Evolutionary conservation across 2,888 invertebrate species (phyloP).

Genomic region (Orthonevra nobilis): DNA sequence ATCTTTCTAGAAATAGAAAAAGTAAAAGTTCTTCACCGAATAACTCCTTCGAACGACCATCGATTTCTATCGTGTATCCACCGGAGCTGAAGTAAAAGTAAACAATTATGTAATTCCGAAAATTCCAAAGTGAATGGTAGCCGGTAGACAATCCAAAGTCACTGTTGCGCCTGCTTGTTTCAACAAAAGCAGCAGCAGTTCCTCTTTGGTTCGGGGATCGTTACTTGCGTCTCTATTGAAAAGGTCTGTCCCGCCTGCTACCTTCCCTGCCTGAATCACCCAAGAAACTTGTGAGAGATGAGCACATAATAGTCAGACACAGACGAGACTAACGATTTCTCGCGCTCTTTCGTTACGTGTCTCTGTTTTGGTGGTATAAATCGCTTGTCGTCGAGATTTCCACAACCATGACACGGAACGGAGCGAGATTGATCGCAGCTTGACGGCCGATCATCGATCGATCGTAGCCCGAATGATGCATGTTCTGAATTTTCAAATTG

Average conservation of each 20-base stretch:
- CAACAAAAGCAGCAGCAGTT: neutral
- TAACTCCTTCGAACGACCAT: conserved; percentile 7
- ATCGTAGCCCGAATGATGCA: conserved; percentile 30
- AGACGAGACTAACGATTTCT: neutral
- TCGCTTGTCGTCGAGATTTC: conserved; percentile 46
- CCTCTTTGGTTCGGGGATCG: neutral
- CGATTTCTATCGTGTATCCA: neutral
- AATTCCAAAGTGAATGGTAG: conserved; percentile 58
- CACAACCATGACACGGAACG: conserved; percentile 13
- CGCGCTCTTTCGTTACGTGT: conserved; percentile 9
- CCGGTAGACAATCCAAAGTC: neutral
- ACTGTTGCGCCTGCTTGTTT: conserved; percentile 9
- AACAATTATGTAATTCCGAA: conserved; percentile 52
- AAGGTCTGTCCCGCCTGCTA: conserved; percentile 1
- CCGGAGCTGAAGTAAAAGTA: conserved; percentile 46
- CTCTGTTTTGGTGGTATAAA: conserved; percentile 15
- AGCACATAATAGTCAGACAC: neutral
- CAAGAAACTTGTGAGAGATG: too few relatives aligned
- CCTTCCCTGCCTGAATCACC: too few relatives aligned
- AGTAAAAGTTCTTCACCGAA: conserved; percentile 18
- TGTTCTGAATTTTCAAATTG: neutral
- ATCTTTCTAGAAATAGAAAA: conserved; percentile 10
- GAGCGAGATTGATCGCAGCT: conserved; percentile 42
- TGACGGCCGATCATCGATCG: conserved; percentile 50
- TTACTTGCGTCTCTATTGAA: neutral